Evolutionary conservation across 2,888 invertebrate genomes (phyloP), one percentile per base, ranked within the genome.

Genomic region (Aplocera efformata): DNA sequence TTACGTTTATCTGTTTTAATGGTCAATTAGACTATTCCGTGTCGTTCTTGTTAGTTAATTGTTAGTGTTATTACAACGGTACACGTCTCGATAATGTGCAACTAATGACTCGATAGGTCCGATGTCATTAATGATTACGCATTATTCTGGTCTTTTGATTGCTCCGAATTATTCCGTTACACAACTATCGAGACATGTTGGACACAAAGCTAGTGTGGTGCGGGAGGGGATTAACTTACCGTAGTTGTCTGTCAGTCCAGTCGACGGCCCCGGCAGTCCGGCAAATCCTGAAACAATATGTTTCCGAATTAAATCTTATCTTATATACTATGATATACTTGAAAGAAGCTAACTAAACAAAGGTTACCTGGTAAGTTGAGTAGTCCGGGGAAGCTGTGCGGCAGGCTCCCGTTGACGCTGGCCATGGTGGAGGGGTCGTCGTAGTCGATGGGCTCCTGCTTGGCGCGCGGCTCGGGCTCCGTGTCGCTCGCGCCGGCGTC

Each of bases 191-290:
- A 79, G 80, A 70, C 77, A 76, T 67, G 53, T 61, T 25, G 32
- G 28, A 10, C 53, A 41, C 56, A 28, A 48, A 48, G 51, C 67
- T 64, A 69, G 65, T 66, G 60, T 53, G 53, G 47, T 44, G 37
- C 26, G 38, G 37, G 49, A 36, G 40, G 45, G 54, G 28, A 34
- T 38, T 44, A 17, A 92, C 93, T 93, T 85, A 94, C 94, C 94
- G 88, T 94, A 95, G 82, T 93, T 95, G 81, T 94, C 93, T 80
- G 94, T 94, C 79, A 96, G 93, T 67, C 95, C 95, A n/a, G 45
- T 33, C 52, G 96, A 96, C 23, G 96, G 96, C 65, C 96, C 96
- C 48, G 96, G 95, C 73, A 96, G 89, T 48, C 86, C 86, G 37
- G 83, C 77, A 60, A 96, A 90, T 66, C 95, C 96, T 88, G 92